Conservation (phyloP, 2,797 vertebrate genomes). For the Brachyrhaphis roseni region DNA sequence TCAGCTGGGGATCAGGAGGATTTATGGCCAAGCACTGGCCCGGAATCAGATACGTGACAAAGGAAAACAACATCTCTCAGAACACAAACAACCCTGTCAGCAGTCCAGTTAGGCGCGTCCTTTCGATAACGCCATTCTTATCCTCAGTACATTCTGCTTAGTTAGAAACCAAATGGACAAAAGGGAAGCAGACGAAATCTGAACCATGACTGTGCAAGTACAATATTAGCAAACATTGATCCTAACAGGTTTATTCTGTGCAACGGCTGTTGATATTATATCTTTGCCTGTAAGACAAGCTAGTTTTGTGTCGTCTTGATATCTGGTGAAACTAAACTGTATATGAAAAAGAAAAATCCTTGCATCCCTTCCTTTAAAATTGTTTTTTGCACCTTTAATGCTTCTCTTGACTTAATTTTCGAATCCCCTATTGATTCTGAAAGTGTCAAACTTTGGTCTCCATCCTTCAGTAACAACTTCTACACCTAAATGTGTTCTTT, state of each 20-base stretch:
- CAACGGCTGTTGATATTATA: background rate
- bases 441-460: too few relatives aligned
- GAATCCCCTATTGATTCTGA: too few relatives aligned
- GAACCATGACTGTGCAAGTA: background rate
- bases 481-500: too few relatives aligned
- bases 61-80: background rate
- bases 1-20: background rate
- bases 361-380: background rate
- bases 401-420: too few relatives aligned
- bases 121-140: background rate
- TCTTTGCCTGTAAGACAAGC: background rate
- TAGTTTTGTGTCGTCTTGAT: background rate
- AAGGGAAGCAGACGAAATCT: background rate
- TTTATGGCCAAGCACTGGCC: background rate
- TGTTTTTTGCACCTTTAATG: background rate
- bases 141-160: background rate
- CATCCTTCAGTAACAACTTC: too few relatives aligned
- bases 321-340: background rate
- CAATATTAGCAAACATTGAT: background rate
- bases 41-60: background rate
- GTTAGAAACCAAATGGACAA: background rate
- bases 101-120: background rate
- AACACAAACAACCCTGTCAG: background rate
- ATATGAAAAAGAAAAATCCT: background rate
- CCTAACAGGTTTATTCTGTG: background rate